These are phyloP conservation scores for Dendrolimus kikuchii DNA, from an alignment of 1,140 invertebrate genomes.

Conservation along the genomic window DNA sequence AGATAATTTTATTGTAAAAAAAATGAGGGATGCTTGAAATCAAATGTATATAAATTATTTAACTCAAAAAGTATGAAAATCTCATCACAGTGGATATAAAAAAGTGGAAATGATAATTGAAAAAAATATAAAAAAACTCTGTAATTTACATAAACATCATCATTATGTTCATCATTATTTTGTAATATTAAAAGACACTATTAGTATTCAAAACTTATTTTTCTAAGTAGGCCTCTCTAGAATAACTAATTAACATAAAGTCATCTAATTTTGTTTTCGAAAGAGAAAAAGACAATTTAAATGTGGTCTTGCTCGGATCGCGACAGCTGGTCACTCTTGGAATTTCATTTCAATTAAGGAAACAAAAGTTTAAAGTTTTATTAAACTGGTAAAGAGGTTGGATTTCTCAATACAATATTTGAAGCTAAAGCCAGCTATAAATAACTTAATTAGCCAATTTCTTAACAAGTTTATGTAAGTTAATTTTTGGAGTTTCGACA, in stretches of 20 bases:
- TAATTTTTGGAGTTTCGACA: too few relatives aligned
- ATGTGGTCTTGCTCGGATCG: constrained; percentile 20
- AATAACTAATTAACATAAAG: constrained; percentile 10
- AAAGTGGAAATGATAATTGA: too few relatives aligned
- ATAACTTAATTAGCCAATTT: constrained; percentile 31
- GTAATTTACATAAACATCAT: too few relatives aligned
- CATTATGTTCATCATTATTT: too few relatives aligned
- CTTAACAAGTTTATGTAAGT: background rate
- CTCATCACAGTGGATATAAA: too few relatives aligned
- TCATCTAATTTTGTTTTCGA: constrained; percentile 12
- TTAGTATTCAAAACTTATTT: too few relatives aligned
- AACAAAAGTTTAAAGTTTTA: constrained; percentile 62
- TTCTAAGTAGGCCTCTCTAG: background rate
- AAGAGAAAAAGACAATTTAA: constrained; percentile 31
- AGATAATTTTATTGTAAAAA: too few relatives aligned
- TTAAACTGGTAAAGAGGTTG: constrained; percentile 49
- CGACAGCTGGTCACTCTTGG: constrained; percentile 56
- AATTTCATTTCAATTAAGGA: constrained; percentile 66
- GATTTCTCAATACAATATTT: constrained; percentile 31
- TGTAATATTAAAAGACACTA: too few relatives aligned
- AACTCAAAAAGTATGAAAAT: too few relatives aligned
- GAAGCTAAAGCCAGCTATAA: constrained; percentile 35
- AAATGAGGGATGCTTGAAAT: too few relatives aligned
- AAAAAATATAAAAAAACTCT: too few relatives aligned
- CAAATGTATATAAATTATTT: too few relatives aligned